Evolutionary conservation across 2,888 invertebrate genomes (phyloP).

Genomic region (Periphyllus acericola): DNA sequence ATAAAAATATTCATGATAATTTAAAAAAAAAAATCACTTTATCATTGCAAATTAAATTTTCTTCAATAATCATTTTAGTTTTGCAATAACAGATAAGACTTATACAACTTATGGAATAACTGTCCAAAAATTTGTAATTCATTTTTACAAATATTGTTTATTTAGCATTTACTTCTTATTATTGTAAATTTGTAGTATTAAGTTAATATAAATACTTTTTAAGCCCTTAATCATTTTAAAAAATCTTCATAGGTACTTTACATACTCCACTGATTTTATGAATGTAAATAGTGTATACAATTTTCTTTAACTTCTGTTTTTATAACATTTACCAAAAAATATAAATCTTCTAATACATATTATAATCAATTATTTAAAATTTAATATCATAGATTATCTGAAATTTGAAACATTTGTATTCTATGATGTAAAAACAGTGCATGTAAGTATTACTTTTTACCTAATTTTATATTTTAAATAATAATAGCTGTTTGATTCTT

Average conservation of each 20-base stretch:
- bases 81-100: slow-evolving; percentile 3
- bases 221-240: neutral
- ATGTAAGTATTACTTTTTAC: too few species aligned
- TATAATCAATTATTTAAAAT: neutral
- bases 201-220: neutral
- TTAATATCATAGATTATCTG: neutral
- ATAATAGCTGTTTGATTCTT: too few species aligned
- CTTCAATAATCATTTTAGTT: neutral
- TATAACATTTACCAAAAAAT: neutral
- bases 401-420: neutral
- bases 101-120: neutral
- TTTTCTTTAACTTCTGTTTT: neutral
- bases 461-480: too few species aligned
- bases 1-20: neutral
- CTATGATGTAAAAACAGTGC: too few species aligned
- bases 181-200: neutral
- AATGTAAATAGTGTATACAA: neutral
- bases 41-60: neutral
- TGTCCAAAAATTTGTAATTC: neutral
- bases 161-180: slow-evolving; percentile 30
- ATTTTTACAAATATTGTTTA: slow-evolving; percentile 1
- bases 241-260: neutral
- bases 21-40: neutral
- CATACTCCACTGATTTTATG: neutral
- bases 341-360: neutral